These are phyloP conservation scores for Machaerirhynchus nigripectus DNA, from an alignment of 2,113 vertebrate genomes.

Conservation along the genomic window DNA sequence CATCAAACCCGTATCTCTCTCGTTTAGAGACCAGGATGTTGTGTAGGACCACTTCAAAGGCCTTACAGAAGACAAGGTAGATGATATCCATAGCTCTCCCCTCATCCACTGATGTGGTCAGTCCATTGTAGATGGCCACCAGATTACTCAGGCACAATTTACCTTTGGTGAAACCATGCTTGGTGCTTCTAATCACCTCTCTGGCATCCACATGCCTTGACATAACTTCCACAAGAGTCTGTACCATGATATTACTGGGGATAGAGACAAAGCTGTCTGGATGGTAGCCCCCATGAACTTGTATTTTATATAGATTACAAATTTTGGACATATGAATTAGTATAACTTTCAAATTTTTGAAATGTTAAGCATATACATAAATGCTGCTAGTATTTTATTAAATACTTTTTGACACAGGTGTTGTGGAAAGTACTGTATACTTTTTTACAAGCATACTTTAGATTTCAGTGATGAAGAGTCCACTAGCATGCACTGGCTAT, in stretches of 20 bases:
- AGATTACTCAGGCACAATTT: not conserved
- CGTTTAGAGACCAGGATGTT: not conserved
- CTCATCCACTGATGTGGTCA: not conserved
- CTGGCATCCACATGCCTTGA: not conserved
- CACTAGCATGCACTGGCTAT: not conserved
- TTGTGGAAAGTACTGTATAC: not conserved
- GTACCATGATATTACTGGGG: rapidly evolving
- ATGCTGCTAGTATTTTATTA: not conserved
- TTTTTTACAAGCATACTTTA: not conserved
- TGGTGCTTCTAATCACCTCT: not conserved
- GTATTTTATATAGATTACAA: not conserved
- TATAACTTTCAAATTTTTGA: not conserved
- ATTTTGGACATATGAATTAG: not conserved
- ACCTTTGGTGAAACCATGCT: not conserved
- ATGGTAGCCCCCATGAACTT: not conserved
- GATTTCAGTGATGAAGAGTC: not conserved
- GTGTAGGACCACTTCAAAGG: not conserved
- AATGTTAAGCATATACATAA: not conserved
- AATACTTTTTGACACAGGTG: not conserved
- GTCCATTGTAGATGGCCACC: rapidly evolving
- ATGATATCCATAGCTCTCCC: not conserved
- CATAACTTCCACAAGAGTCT: not conserved
- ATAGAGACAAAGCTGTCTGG: not conserved
- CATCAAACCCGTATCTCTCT: not conserved
- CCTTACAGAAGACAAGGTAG: not conserved